A percentile compares a stretch with the other conserved stretches of the same genome.
Conservation (phyloP, 2,797 vertebrate species). For the Bovichtus variegatus region DNA sequence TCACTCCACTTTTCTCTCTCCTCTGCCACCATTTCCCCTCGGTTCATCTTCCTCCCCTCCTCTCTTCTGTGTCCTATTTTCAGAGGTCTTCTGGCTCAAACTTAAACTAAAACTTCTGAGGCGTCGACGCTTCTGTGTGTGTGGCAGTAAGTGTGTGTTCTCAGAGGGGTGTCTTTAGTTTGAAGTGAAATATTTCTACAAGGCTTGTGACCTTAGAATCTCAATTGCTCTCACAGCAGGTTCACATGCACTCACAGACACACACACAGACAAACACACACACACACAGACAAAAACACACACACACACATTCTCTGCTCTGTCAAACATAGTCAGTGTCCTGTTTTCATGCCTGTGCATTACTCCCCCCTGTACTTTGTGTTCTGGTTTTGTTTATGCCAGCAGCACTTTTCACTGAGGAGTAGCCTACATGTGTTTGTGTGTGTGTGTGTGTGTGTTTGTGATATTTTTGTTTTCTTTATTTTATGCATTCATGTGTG, state of each 20-base stretch:
- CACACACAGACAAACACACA: conserved; percentile 7
- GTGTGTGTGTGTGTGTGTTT: conserved; percentile 28
- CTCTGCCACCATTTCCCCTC: conserved; percentile 27
- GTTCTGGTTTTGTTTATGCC: conserved; percentile 76
- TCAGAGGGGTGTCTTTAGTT: conserved; percentile 60
- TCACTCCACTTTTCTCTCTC: conserved; percentile 5
- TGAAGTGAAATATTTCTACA: conserved; percentile 65
- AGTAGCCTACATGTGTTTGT: conserved; percentile 29
- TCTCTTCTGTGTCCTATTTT: conserved; percentile 50
- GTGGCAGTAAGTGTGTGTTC: conserved; percentile 27
- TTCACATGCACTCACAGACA: neutral
- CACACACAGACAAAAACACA: conserved; percentile 7
- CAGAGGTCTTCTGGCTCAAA: conserved; percentile 46
- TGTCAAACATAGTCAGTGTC: conserved; percentile 71
- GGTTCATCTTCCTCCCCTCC: conserved; percentile 19
- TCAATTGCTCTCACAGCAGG: conserved; percentile 63
- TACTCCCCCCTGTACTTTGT: conserved; percentile 55
- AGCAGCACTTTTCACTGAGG: conserved; percentile 63
- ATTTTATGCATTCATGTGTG: neutral
- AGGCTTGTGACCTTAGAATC: conserved; percentile 67
- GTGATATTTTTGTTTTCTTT: too few relatives aligned
- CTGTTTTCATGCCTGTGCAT: conserved; percentile 57
- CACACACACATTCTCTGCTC: conserved; percentile 35
- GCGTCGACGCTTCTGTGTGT: neutral
- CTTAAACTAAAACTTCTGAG: conserved; percentile 32